Conservation (phyloP, 2,888 invertebrate genomes). For the Anagyrus pseudococci region DNA sequence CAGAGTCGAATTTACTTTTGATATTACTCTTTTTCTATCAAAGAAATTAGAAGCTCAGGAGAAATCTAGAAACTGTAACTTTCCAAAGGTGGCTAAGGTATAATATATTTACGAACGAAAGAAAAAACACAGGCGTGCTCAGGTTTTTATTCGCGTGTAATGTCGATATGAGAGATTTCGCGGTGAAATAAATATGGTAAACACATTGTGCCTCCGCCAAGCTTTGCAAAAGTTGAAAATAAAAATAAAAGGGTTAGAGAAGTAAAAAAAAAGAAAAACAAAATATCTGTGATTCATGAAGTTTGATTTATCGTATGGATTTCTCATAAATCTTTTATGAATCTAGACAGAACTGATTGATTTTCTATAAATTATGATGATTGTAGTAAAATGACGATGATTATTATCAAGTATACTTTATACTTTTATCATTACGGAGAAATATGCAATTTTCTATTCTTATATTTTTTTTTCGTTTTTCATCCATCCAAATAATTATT, state of each 20-base stretch:
- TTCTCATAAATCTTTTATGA: neutral
- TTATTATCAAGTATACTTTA: neutral
- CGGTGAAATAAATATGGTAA: conserved; percentile 24
- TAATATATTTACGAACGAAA: conserved; percentile 34
- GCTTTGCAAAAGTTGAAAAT: conserved; percentile 17
- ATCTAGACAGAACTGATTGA: neutral
- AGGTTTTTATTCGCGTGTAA: conserved; percentile 9
- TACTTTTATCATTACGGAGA: neutral
- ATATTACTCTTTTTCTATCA: conserved; percentile 19
- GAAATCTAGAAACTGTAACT: conserved; percentile 24
- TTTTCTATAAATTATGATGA: neutral
- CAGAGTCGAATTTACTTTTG: no score
- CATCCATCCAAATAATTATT: conserved; percentile 6
- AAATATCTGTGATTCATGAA: neutral
- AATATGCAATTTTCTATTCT: neutral
- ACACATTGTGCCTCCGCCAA: conserved; percentile 20
- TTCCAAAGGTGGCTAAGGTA: conserved; percentile 10
- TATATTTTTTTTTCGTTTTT: conserved; percentile 7
- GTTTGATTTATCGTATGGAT: neutral
- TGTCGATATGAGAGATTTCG: conserved; percentile 9
- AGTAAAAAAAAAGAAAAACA: conserved; percentile 12
- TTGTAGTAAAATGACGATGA: neutral
- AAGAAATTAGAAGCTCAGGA: conserved; percentile 21
- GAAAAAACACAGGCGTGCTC: conserved; percentile 32
- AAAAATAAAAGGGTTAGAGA: conserved; percentile 1